These are phyloP conservation scores for Bradynema listronoti DNA, from an alignment of 1,140 invertebrate species.

Conservation along the genomic window DNA sequence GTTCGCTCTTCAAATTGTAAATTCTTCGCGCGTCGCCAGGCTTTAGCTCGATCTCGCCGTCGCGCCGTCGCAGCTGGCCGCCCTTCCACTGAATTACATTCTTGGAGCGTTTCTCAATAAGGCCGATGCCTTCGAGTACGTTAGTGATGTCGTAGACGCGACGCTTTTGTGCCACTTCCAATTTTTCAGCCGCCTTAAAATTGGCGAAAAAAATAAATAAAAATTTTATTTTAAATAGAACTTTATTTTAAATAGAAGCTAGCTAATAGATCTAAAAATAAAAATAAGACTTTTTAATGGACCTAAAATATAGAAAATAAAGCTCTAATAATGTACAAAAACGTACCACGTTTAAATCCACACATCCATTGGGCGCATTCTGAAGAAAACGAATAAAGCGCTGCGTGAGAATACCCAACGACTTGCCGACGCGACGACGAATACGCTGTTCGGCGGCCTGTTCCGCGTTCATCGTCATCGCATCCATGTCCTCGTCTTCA, in stretches of 20 bases:
- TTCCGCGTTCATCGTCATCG: not conserved
- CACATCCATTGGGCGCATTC: conserved; percentile 84
- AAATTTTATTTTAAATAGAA: too few relatives aligned
- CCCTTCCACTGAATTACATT: conserved; percentile 88
- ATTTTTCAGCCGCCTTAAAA: conserved; percentile 76
- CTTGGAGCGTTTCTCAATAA: conserved; percentile 94
- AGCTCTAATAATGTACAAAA: too few relatives aligned
- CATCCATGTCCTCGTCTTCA: conserved; percentile 8
- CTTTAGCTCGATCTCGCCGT: conserved; percentile 40
- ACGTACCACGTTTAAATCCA: conserved; percentile 87
- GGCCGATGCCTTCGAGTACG: conserved; percentile 95
- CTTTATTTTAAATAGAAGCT: too few relatives aligned
- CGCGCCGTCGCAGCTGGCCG: conserved; percentile 41
- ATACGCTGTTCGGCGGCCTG: not conserved
- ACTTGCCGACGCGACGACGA: conserved; percentile 17
- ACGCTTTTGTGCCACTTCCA: conserved; percentile 85
- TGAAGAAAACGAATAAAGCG: conserved; percentile 88
- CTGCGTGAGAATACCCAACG: conserved; percentile 68
- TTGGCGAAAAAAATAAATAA: too few relatives aligned
- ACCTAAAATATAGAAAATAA: too few relatives aligned
- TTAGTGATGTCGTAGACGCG: conserved; percentile 99
- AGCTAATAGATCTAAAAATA: too few relatives aligned
- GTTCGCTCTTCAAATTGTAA: conserved; percentile 35
- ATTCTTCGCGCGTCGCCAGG: conserved; percentile 38
- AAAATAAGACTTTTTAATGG: too few relatives aligned